Conservation (phyloP, 1,140 invertebrate species). For the Zaprionus ghesquierei region DNA sequence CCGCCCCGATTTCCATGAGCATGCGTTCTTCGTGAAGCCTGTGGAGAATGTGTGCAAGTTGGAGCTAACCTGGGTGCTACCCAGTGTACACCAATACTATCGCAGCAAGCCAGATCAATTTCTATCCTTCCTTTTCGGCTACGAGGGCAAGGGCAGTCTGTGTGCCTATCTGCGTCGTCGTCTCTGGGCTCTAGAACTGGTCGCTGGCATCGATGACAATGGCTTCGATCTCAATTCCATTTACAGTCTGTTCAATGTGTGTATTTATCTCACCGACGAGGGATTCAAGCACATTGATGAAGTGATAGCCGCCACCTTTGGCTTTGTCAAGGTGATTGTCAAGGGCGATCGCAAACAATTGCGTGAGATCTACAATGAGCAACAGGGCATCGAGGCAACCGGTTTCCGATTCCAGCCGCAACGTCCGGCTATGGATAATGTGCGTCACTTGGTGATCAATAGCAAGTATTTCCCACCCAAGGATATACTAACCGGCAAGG, state of each 20-base stretch:
- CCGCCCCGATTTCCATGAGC: conserved; percentile 86
- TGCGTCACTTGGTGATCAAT: conserved; percentile 89
- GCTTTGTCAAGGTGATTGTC: conserved; percentile 89
- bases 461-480: conserved; percentile 91
- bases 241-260: conserved; percentile 89
- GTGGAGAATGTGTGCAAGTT: conserved; percentile 88
- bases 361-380: conserved; percentile 78
- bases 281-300: conserved; percentile 89
- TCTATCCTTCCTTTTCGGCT: conserved; percentile 91
- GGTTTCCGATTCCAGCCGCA: conserved; percentile 89
- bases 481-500: conserved; percentile 90
- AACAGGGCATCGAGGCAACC: conserved; percentile 87
- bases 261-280: conserved; percentile 90
- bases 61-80: conserved; percentile 91
- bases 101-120: conserved; percentile 91
- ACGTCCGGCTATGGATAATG: conserved; percentile 88
- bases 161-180: conserved; percentile 91
- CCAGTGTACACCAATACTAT: conserved; percentile 87
- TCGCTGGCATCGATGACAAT: conserved; percentile 88
- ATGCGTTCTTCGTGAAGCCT: conserved; percentile 90
- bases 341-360: conserved; percentile 85
- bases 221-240: conserved; percentile 90
- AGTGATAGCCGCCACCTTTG: conserved; percentile 88
- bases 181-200: conserved; percentile 93
- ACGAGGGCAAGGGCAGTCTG: conserved; percentile 94